Base-by-base conservation (phyloP, 2,113 vertebrate genomes). In the Gambusia holbrooki region DNA sequence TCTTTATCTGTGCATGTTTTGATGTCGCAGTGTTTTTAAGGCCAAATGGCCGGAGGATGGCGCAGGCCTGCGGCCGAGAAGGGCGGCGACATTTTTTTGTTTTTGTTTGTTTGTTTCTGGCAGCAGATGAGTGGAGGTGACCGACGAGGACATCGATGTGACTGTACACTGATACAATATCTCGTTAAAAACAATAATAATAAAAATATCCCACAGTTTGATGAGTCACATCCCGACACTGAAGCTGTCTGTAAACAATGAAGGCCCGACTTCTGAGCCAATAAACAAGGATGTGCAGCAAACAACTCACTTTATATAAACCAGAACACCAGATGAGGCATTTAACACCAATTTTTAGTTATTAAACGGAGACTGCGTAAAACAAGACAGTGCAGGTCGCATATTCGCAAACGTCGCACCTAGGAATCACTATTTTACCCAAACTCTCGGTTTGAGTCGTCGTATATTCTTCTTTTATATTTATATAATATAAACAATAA, bases 61-160 rank as follows among this genome's bases (percentile, higher is more conserved):
- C 25, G 4, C 74, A 77, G 84, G 84, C 84, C 85, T 85, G 77
- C 1, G 29, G 15, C 40, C 62, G 33, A 48, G 42, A 28, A 58
- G n/a, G 61, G 67, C 58, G 15, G 80, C 42, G 48, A 61, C 60
- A 45, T 71, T 64, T 35, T n/a, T 10, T 35, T 33, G 1, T 33
- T 7, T n/a, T 33, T 33, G 5, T 33, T 33, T 33, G 27, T 2
- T 35, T 5, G 69, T 48, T 7, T 62, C 48, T 70, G 82, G 82
- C 74, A 73, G 35, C 28, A 22, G 28, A 83, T 81, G 82, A 79
- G 87, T 86, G 73, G 91, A 94, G 93, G 92, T 93, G 90, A 93
- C 92, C 89, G 75, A 72, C 45, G 28, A 60, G 42, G 32, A 77
- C 62, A 22, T 58, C 29, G 4, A 70, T 12, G 1, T 7, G 13